A percentile compares a stretch with the other conserved stretches of the same genome.
phyloP scores from a whole-genome alignment of 2,888 invertebrate genomes.

The Caenorhabditis wallacei region DNA sequence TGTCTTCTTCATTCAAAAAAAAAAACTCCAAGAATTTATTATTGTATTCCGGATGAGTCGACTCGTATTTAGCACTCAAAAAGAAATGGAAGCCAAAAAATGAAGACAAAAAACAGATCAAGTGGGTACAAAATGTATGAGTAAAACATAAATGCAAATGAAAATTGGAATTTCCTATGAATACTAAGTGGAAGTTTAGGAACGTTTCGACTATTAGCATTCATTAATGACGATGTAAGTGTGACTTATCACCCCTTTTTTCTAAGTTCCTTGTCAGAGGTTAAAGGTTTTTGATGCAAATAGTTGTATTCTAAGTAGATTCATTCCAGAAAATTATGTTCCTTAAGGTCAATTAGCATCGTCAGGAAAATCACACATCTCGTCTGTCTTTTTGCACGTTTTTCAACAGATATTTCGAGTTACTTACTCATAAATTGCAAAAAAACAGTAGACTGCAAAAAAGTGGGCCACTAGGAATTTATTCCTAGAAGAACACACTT shows the following conservation, averaged over 20 bases:
- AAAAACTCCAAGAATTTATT: slow-evolving; percentile 23
- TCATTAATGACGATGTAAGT: slow-evolving; percentile 26
- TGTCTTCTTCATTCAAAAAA: neutral
- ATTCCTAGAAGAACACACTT: neutral
- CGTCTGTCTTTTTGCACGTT: slow-evolving; percentile 27
- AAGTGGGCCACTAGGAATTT: neutral
- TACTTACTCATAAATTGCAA: slow-evolving; percentile 2
- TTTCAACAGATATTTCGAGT: neutral
- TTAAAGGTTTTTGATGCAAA: slow-evolving; percentile 1
- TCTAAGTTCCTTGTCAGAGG: slow-evolving; percentile 4
- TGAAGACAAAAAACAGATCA: slow-evolving; percentile 10
- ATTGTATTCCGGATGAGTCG: slow-evolving; percentile 23
- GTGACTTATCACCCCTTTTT: neutral
- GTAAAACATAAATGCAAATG: slow-evolving; percentile 9
- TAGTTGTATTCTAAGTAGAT: neutral
- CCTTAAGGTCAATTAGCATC: slow-evolving; percentile 32
- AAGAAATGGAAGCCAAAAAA: neutral
- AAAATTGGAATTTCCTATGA: neutral
- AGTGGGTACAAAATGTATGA: slow-evolving; percentile 27
- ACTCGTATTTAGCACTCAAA: neutral
- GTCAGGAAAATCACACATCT: slow-evolving; percentile 23
- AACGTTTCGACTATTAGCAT: slow-evolving; percentile 25
- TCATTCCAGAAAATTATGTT: slow-evolving; percentile 8
- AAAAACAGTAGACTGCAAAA: neutral
- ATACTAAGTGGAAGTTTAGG: slow-evolving; percentile 21